Evolutionary conservation across 2,888 invertebrate genomes (phyloP).

Genomic region (Temnothorax rugatulus): DNA sequence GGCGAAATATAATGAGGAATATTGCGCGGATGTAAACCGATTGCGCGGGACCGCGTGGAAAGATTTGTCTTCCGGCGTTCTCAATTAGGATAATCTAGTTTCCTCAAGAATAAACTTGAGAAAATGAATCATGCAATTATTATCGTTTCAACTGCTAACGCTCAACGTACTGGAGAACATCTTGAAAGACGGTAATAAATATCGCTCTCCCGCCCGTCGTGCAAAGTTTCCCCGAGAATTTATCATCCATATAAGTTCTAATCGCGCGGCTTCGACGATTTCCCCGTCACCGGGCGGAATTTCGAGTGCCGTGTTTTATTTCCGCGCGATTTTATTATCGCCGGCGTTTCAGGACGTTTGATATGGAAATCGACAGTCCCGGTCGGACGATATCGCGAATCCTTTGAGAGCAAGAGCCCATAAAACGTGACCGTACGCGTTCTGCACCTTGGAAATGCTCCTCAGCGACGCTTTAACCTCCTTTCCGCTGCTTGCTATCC

Average conservation of each 20-base stretch:
- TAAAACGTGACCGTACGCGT: slow-evolving; percentile 65
- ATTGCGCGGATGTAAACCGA: slow-evolving; percentile 8
- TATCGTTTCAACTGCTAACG: neutral
- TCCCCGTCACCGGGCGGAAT: neutral
- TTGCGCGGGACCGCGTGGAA: neutral
- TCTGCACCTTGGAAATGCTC: slow-evolving; percentile 34
- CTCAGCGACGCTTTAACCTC: slow-evolving; percentile 34
- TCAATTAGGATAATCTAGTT: slow-evolving; percentile 10
- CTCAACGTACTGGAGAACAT: neutral
- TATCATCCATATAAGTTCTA: slow-evolving; percentile 26
- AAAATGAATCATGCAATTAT: slow-evolving; percentile 5
- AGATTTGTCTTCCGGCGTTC: neutral
- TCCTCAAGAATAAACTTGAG: neutral
- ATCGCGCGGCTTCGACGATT: neutral
- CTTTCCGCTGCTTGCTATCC: slow-evolving; percentile 14
- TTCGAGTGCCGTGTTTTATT: slow-evolving; percentile 60
- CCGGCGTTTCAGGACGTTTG: slow-evolving; percentile 57
- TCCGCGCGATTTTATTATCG: slow-evolving; percentile 65
- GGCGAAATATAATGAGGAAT: slow-evolving; percentile 3
- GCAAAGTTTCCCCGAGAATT: slow-evolving; percentile 1
- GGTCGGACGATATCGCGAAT: slow-evolving; percentile 58
- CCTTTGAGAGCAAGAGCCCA: slow-evolving; percentile 67
- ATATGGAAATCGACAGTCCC: slow-evolving; percentile 70
- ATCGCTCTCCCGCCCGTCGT: neutral
- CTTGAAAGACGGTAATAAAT: neutral